phyloP scores from a whole-genome alignment of 2,113 vertebrate species.

The Nestor notabilis region DNA sequence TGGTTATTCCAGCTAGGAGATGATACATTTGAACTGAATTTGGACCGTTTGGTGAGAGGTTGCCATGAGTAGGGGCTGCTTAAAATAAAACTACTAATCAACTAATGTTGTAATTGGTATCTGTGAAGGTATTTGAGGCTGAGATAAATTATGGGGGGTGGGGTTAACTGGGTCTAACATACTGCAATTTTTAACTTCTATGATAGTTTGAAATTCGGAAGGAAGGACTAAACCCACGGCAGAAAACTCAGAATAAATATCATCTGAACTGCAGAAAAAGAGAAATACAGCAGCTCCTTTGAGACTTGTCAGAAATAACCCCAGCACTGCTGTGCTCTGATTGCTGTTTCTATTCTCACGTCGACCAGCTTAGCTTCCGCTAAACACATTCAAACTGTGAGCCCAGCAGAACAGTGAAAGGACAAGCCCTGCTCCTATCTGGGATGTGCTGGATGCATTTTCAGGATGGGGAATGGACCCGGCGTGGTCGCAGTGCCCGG shows the following conservation, averaged over 20 bases:
- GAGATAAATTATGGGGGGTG: not conserved
- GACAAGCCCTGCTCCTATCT: not conserved
- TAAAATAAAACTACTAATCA: not conserved
- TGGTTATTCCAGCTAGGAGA: not conserved
- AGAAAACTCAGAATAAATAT: not conserved
- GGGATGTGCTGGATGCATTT: not conserved
- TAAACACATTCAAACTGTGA: fast-evolving
- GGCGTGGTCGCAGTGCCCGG: not conserved
- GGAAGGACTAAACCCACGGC: not conserved
- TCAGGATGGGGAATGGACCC: not conserved
- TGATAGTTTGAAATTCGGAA: not conserved
- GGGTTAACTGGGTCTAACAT: not conserved
- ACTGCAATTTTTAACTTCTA: not conserved
- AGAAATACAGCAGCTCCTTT: not conserved
- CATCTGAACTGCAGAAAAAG: not conserved
- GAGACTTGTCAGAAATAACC: not conserved
- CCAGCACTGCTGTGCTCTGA: not conserved
- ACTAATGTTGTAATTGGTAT: not conserved
- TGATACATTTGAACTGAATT: not conserved
- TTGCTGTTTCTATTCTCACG: not conserved
- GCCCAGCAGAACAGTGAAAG: fast-evolving
- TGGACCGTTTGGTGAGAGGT: not conserved
- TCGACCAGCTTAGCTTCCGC: not conserved
- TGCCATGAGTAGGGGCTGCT: not conserved
- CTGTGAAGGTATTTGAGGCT: not conserved